phyloP scores from a whole-genome alignment of 1,140 invertebrate species.

The Pseudomyrmex dendroicus region DNA sequence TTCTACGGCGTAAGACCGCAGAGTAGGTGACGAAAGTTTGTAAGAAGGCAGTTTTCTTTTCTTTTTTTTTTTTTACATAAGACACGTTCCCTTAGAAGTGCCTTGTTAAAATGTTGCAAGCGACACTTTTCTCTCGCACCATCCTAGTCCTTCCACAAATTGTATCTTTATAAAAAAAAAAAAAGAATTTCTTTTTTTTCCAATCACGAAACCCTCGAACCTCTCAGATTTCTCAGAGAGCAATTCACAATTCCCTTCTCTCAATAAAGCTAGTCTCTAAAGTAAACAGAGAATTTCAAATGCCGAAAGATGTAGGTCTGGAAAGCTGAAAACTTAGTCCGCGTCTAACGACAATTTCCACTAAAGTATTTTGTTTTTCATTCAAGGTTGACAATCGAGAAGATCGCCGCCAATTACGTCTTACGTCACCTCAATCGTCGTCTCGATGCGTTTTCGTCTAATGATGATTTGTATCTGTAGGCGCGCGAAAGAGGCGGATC shows the following conservation, averaged over 20 bases:
- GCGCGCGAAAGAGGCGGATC: background rate
- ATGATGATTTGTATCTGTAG: conserved; percentile 1
- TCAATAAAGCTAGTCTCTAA: too few relatives aligned
- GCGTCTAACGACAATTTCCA: too few relatives aligned
- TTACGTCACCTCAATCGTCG: background rate
- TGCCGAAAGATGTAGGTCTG: too few relatives aligned
- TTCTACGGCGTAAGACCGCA: conserved; percentile 7
- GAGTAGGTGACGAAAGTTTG: conserved; percentile 2
- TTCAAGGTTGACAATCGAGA: background rate
- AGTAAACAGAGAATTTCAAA: too few relatives aligned
- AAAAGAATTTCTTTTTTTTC: background rate
- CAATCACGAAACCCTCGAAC: too few relatives aligned
- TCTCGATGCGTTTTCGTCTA: background rate
- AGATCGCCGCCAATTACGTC: background rate
- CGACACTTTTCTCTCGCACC: background rate
- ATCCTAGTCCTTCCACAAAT: background rate
- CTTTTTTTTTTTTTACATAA: too few relatives aligned
- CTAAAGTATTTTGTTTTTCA: too few relatives aligned
- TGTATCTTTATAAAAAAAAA: background rate
- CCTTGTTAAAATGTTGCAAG: background rate
- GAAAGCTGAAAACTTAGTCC: too few relatives aligned
- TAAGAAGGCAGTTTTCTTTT: background rate
- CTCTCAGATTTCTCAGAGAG: too few relatives aligned
- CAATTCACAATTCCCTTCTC: too few relatives aligned
- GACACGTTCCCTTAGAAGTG: background rate